phyloP scores from a whole-genome alignment of 2,888 invertebrate species.

The Tethea ocularis region DNA sequence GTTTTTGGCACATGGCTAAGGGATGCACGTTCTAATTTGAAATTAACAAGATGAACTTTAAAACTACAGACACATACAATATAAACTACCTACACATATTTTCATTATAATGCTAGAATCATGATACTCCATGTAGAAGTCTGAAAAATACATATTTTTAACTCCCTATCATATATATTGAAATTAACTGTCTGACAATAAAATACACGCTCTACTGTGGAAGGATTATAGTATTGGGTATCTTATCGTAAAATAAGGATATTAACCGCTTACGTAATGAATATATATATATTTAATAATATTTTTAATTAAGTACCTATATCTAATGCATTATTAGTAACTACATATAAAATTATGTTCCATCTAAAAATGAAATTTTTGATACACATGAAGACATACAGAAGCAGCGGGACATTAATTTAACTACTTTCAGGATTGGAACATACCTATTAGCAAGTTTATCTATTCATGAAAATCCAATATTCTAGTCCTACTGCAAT shows the following conservation, averaged over 20 bases:
- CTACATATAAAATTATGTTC: too few species aligned
- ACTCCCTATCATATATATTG: background rate
- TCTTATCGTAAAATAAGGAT: too few species aligned
- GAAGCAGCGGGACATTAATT: too few species aligned
- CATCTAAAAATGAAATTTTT: too few species aligned
- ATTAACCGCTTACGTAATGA: too few species aligned
- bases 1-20: slow-evolving; percentile 20
- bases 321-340: too few species aligned
- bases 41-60: background rate
- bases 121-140: slow-evolving; percentile 12
- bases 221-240: background rate
- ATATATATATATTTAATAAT: too few species aligned
- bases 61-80: background rate
- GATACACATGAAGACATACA: too few species aligned
- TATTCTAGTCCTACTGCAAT: background rate
- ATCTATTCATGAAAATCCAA: too few species aligned
- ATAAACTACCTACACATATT: background rate
- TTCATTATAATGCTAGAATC: slow-evolving; percentile 30
- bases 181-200: background rate
- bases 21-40: slow-evolving; percentile 28
- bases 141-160: background rate
- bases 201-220: background rate
- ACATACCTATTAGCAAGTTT: too few species aligned
- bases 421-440: too few species aligned
- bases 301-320: too few species aligned